Base-by-base conservation (phyloP, 2,113 vertebrate species). In the Blennius ocellaris region DNA sequence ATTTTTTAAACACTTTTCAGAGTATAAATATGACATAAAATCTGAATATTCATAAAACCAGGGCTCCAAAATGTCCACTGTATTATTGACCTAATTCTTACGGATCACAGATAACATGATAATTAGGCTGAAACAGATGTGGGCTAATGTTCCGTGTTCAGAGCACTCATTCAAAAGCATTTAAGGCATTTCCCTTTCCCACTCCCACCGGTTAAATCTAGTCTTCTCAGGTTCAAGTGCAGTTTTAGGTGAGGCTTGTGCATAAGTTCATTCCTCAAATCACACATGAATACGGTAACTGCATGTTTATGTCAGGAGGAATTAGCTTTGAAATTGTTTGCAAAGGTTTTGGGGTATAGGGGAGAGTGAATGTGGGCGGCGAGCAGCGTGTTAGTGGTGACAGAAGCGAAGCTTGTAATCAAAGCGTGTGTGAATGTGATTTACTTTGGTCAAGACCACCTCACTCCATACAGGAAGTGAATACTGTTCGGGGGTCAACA, bases 241-340 rank as follows among this genome's bases (percentile, higher is more conserved):
- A n/a, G 69, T 63, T 68, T 67, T 68, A 79, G 67, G 69, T 68
- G 73, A 71, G 15, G 47, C 72, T 65, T 48, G 64, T 69, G 70
- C 66, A 87, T 83, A 82, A 87, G 81, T 87, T 73, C 69, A 71
- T 68, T 79, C 64, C 57, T 38, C 70, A 83, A 80, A 86, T 80
- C 81, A 67, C 85, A 87, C 83, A 90, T 91, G 83, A 86, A 68
- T 52, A 75, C 3, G 50, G 60, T 82, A 88, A 87, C 66, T 72
- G 83, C 77, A 41, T 78, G 78, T 89, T 90, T 83, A 77, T 84
- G 86, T 92, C 80, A 12, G 71, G 80, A 77, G 62, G 60, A 84
- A 92, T 92, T 92, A 91, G 61, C 73, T 76, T 62, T 82, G 69
- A 88, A 89, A 74, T 80, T 57, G 71, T 86, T 89, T 67, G 21